These are phyloP conservation scores for Brienomyrus longianalis DNA, from an alignment of 2,113 vertebrate genomes.

Conservation along the genomic window DNA sequence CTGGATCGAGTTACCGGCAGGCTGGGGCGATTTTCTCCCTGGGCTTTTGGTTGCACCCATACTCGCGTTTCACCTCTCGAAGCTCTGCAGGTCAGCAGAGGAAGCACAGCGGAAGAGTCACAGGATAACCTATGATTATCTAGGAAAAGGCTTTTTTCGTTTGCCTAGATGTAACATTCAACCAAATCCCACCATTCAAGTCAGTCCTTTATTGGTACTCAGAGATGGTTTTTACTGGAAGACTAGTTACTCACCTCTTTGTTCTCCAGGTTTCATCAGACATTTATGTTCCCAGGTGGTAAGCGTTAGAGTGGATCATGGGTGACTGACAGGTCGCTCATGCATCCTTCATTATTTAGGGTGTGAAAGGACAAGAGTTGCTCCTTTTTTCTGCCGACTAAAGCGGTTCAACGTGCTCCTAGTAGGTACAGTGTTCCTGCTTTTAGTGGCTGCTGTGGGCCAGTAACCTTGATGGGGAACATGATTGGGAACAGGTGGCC, in stretches of 20 bases:
- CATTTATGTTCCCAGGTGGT: constrained; percentile 10
- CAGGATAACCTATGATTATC: neutral
- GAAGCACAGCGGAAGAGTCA: neutral
- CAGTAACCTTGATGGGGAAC: neutral
- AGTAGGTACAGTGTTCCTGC: neutral
- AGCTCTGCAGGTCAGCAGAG: neutral
- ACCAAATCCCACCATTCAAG: neutral
- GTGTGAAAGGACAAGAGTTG: constrained; percentile 27
- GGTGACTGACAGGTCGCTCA: constrained; percentile 39
- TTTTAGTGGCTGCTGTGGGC: neutral
- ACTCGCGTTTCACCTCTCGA: neutral
- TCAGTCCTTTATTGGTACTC: neutral
- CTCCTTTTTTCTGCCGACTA: constrained; percentile 1
- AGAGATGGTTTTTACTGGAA: neutral
- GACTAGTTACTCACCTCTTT: neutral
- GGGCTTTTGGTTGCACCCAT: constrained; percentile 3
- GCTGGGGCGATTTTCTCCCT: constrained; percentile 22
- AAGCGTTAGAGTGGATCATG: constrained; percentile 28
- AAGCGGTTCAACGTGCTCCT: neutral
- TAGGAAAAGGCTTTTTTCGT: neutral
- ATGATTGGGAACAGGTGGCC: constrained; percentile 45
- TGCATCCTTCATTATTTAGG: constrained; percentile 45
- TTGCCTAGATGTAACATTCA: neutral
- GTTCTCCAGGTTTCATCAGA: neutral
- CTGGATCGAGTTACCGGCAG: constrained; percentile 46